These are phyloP conservation scores for Amphimallon solstitiale DNA, from an alignment of 2,888 invertebrate species.

Conservation along the genomic window DNA sequence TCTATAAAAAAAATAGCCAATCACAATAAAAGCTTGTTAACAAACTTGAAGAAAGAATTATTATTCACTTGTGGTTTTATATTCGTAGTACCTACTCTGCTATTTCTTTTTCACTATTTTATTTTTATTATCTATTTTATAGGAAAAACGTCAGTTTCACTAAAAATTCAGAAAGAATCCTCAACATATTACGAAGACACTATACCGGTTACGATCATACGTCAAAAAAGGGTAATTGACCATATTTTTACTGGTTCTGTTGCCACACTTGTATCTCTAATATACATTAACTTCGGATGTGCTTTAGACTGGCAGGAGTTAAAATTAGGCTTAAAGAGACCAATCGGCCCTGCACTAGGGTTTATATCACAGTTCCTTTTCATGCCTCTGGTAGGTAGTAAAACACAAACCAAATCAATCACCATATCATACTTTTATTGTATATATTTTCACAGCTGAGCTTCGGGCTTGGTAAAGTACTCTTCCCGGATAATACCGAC, in stretches of 20 bases:
- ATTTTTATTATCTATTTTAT: constrained; percentile 31
- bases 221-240: constrained; percentile 72
- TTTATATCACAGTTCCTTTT: constrained; percentile 81
- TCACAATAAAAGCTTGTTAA: no score
- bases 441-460: constrained; percentile 68
- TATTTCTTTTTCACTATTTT: background rate
- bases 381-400: constrained; percentile 80
- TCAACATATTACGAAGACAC: constrained; percentile 31
- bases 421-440: background rate
- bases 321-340: constrained; percentile 72
- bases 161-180: constrained; percentile 42
- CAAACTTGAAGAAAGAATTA: no score
- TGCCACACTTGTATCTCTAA: constrained; percentile 77
- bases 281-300: constrained; percentile 92
- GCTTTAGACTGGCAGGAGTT: constrained; percentile 82
- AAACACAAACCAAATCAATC: background rate
- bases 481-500: constrained; percentile 75
- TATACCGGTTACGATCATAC: constrained; percentile 52
- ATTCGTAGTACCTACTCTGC: no score
- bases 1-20: no score
- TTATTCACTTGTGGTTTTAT: no score
- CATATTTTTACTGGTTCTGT: constrained; percentile 80
- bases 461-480: constrained; percentile 74
- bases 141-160: constrained; percentile 54
- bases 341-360: constrained; percentile 82